Conservation (phyloP, 2,797 vertebrate genomes). For the Moxostoma hubbsi region DNA sequence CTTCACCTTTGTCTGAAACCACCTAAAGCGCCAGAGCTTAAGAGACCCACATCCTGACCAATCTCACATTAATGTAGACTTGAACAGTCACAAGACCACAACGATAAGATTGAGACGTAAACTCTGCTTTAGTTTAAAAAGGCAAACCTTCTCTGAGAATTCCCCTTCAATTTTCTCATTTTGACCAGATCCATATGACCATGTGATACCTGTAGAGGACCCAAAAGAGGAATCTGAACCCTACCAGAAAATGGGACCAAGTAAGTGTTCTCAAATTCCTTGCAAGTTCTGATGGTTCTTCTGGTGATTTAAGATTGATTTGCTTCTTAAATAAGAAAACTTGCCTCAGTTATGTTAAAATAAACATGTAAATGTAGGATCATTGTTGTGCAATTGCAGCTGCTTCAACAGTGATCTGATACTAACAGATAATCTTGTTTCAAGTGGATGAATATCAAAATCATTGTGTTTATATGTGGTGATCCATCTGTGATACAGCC, state of each 20-base stretch:
- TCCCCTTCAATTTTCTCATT: neutral
- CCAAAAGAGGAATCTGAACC: conserved; percentile 94
- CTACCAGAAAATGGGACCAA: conserved; percentile 98
- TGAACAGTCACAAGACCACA: too few species aligned
- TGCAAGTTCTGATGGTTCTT: conserved; percentile 4
- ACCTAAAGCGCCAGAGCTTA: too few species aligned
- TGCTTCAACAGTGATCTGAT: conserved; percentile 59
- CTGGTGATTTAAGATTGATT: conserved; percentile 19
- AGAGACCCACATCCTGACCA: too few species aligned
- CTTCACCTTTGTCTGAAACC: too few species aligned
- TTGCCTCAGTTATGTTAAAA: neutral
- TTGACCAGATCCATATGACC: conserved; percentile 93
- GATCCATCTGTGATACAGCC: neutral
- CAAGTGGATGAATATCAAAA: neutral
- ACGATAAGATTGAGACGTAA: neutral
- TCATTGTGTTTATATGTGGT: neutral
- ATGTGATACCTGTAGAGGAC: conserved; percentile 89
- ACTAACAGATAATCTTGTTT: conserved; percentile 35
- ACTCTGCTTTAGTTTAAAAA: neutral
- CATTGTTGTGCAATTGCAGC: neutral
- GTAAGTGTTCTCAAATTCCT: conserved; percentile 73
- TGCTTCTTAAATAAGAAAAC: neutral
- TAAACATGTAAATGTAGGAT: neutral
- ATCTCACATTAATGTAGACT: neutral
- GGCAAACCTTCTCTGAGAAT: neutral